Evolutionary conservation across 2,113 vertebrate species (phyloP).

Genomic region (Struthio camelus): DNA sequence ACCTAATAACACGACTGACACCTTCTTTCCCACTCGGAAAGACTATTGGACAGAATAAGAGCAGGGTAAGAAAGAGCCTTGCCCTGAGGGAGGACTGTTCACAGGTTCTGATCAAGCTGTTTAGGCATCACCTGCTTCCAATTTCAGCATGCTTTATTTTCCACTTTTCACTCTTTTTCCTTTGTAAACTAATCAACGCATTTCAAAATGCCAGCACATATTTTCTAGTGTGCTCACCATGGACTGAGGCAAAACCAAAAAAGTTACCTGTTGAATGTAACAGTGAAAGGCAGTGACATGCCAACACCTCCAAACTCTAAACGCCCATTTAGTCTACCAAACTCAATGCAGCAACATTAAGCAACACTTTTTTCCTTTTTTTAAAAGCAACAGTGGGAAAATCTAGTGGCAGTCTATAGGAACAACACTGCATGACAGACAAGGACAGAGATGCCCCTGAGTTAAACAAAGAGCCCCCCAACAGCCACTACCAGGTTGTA

Average conservation of each 20-base stretch:
- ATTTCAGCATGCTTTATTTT: not conserved
- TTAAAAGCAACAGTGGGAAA: not conserved
- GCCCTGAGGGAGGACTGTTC: rapidly evolving
- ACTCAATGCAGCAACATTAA: not conserved
- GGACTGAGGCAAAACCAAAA: not conserved
- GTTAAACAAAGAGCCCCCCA: not conserved
- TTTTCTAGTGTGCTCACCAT: not conserved
- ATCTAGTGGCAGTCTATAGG: not conserved
- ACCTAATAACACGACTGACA: not conserved
- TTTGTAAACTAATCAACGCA: not conserved
- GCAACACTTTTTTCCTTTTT: not conserved
- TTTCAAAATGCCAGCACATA: not conserved
- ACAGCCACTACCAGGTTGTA: not conserved
- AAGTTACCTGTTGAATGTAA: not conserved
- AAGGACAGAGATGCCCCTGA: not conserved
- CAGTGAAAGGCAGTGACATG: not conserved
- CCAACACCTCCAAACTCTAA: not conserved
- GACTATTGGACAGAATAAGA: not conserved
- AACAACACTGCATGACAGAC: rapidly evolving
- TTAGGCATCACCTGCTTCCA: not conserved
- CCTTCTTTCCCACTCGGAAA: not conserved
- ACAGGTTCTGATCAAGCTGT: not conserved
- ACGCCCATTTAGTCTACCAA: not conserved
- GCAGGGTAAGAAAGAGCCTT: not conserved
- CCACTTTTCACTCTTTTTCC: not conserved